Base-by-base conservation (phyloP, 2,797 vertebrate species). In the Pseudocheirus occidentalis region DNA sequence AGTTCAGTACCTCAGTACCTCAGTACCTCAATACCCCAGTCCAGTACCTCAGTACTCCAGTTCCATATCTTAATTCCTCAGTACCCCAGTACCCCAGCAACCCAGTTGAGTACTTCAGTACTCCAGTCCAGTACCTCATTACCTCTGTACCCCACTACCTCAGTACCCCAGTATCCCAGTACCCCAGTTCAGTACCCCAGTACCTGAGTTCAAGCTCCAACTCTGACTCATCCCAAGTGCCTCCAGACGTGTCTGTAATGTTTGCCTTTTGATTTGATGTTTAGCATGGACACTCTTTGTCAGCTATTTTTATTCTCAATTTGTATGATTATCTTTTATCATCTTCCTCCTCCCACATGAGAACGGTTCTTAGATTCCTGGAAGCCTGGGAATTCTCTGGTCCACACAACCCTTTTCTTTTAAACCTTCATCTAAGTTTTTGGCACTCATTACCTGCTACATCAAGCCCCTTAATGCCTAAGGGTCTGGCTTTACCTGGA, bases 371-470 rank as follows among this genome's bases (percentile, higher is more conserved):
- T 46, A 92, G 91, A 29, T 21, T 46, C 34, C n/a, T 91, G 94
- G 94, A 95, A 40, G 91, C 96, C 96, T 56, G 53, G 46, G 95
- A 94, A 96, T 95, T 16, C 1, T 53, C 57, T 95, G 92, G 94
- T 56, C 92, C 50, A 27, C 73, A 56, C 66, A 31, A 53, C 54
- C 57, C 94, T 95, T 95, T 57, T 59, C 92, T 59, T 14, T 2
- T 55, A 91, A 92, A 95, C 50, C 94, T 96, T 93, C 50, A 91
- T 93, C 95, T 18, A 94, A 92, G 95, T 96, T 81, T 40, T 94
- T 91, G 90, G 55, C 21, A 91, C 46, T 81, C 6, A 91, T 91
- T 55, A 53, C 29, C 93, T 94, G 24, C 89, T 90, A 92, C 90
- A 55, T 87, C 40, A 27, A 96, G 94, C 73, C 40, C 40, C 66